A percentile compares a stretch with the other conserved stretches of the same genome.
Evolutionary conservation across 92 coral and sea anemone species (phyloP).

Genomic region (Siderastrea siderea): DNA sequence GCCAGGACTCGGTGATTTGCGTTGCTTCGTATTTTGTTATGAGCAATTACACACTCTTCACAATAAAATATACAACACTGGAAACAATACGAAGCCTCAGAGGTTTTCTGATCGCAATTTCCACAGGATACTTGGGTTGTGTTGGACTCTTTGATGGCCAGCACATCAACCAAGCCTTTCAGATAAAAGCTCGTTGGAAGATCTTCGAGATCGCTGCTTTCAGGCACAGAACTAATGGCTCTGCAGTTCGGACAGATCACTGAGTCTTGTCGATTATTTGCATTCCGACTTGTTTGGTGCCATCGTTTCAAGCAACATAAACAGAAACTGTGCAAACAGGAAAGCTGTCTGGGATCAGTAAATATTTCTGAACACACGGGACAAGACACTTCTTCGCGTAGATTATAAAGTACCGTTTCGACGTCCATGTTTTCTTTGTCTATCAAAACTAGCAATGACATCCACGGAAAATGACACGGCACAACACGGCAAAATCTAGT

Average conservation of each 20-base stretch:
- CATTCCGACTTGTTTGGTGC: not conserved
- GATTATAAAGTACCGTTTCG: not conserved
- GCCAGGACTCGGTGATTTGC: not conserved
- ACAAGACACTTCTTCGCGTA: not conserved
- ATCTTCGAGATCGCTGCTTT: conserved; percentile 43
- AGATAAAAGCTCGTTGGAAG: conserved; percentile 65
- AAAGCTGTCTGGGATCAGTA: not conserved
- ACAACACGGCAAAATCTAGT: too few relatives aligned
- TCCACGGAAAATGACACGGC: too few relatives aligned
- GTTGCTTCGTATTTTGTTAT: not conserved
- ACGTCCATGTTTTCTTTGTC: not conserved
- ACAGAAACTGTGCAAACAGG: conserved; percentile 5
- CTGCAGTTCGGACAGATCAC: not conserved
- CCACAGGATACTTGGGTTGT: not conserved
- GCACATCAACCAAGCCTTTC: conserved; percentile 55
- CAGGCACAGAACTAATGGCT: conserved; percentile 32
- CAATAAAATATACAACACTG: conserved; percentile 5
- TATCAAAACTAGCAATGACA: too few relatives aligned
- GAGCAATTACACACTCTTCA: not conserved
- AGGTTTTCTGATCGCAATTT: conserved; percentile 4
- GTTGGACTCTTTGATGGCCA: conserved; percentile 9
- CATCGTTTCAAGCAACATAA: not conserved
- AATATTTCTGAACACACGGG: conserved; percentile 3
- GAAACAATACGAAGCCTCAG: conserved; percentile 4
- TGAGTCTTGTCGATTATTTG: not conserved